Conservation (phyloP, 1,140 invertebrate genomes). For the Paracyclopina nana region DNA sequence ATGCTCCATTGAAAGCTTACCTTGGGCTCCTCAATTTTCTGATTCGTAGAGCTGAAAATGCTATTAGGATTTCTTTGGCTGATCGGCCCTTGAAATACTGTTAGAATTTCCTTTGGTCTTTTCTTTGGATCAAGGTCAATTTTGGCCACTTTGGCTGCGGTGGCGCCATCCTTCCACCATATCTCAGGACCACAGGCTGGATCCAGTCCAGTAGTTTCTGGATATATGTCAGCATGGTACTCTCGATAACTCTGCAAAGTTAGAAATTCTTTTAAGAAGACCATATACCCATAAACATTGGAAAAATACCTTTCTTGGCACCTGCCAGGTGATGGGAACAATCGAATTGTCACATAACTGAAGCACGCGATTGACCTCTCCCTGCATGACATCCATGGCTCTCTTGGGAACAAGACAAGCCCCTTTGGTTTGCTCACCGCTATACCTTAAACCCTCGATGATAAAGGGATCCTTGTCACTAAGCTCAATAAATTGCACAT, state of each 20-base stretch:
- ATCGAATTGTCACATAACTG: conserved; percentile 63
- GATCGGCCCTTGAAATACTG: not conserved
- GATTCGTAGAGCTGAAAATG: no score
- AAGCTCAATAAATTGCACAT: conserved; percentile 65
- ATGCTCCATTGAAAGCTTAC: no score
- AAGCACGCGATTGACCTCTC: conserved; percentile 72
- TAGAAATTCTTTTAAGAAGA: not conserved
- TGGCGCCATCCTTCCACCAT: conserved; percentile 57
- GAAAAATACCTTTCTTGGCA: conserved; percentile 54
- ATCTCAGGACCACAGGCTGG: conserved; percentile 49
- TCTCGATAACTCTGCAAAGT: conserved; percentile 58
- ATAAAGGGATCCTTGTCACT: conserved; percentile 57
- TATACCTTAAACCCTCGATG: conserved; percentile 55
- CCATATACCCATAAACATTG: not conserved
- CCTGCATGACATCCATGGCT: conserved; percentile 77
- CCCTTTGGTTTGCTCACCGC: conserved; percentile 74
- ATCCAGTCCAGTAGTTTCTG: conserved; percentile 54
- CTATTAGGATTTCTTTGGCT: no score
- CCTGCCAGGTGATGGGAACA: conserved; percentile 78
- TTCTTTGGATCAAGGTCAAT: conserved; percentile 54
- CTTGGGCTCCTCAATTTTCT: no score
- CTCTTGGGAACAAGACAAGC: conserved; percentile 74
- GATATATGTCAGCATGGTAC: conserved; percentile 78
- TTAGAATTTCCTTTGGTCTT: conserved; percentile 3
- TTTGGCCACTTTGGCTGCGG: no score